Conservation (phyloP, 2,113 vertebrate genomes). For the Ellobius talpinus region DNA sequence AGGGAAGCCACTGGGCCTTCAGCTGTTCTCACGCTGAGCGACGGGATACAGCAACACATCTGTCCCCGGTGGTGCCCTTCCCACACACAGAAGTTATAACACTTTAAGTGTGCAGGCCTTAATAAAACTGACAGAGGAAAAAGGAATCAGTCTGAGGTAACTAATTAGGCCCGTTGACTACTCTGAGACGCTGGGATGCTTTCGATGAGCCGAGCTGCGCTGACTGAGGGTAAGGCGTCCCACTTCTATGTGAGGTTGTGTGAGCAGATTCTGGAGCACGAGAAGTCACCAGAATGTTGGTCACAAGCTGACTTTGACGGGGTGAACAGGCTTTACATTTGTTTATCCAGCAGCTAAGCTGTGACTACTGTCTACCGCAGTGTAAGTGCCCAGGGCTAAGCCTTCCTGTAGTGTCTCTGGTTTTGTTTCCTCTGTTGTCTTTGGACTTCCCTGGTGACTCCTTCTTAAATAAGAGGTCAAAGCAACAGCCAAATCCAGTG, state of each 20-base stretch:
- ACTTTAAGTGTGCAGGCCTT: not conserved
- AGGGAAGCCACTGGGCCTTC: not conserved
- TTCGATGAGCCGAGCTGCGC: not conserved
- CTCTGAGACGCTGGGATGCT: not conserved
- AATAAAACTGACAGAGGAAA: not conserved
- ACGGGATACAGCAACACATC: not conserved
- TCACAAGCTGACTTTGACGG: not conserved
- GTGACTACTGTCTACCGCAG: not conserved
- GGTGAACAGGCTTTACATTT: not conserved
- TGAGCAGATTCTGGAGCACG: not conserved
- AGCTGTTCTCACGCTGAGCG: not conserved
- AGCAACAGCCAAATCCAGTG: not conserved
- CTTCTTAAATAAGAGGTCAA: not conserved
- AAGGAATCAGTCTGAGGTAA: not conserved
- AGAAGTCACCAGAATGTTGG: not conserved
- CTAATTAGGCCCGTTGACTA: not conserved
- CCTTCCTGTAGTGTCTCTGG: not conserved
- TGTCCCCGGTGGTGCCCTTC: too few relatives aligned
- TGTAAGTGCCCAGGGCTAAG: not conserved
- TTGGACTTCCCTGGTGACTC: not conserved
- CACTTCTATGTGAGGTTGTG: not conserved
- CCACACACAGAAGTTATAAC: not conserved
- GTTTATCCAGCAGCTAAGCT: not conserved
- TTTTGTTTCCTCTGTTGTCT: not conserved
- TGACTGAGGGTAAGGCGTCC: not conserved